Evolutionary conservation across 2,888 invertebrate genomes (phyloP), one percentile per base, ranked within the genome.

Genomic region (Amblyjoppa fuscipennis): DNA sequence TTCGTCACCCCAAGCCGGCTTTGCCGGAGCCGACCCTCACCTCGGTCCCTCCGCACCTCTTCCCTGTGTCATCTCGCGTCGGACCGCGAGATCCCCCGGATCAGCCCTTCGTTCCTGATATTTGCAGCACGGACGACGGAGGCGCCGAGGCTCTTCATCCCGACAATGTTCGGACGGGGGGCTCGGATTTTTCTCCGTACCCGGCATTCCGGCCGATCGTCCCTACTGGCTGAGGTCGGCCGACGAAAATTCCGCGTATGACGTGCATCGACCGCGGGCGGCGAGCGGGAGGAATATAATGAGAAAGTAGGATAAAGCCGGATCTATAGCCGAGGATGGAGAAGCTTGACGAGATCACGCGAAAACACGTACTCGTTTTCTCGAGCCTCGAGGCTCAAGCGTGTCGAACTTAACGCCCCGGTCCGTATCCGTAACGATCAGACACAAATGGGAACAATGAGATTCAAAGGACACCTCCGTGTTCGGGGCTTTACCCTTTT

Each of bases 1-100:
- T 85, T 85, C 85, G 85, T 85, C 85, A 83, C 80, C 85, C 85
- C 82, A 83, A 85, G 85, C 85, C 83, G 85, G 85, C 85, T 85
- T 83, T 83, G 83, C 85, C 59, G 56, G 79, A 74, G 59, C 68
- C 81, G 81, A 79, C 71, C 71, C 80, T 83, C 76, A 74, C 82
- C 75, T 78, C 81, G 74, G 71, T 71, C 68, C 85, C 68, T 82
- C 68, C 56, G 9, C 20, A 20, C 34, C 28, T 41, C 56, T 28
- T 41, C 25, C 68, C 76, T 82, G 75, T 68, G 80, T 83, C 45
- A 66, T 51, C 78, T 82, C 76, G 59, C 79, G 82, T 77, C 77
- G 82, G 73, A 81, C 73, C 76, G 66, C 80, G 64, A 85, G 83
- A 85, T 85, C 85, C 83, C 80, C 85, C 80, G 80, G 85, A 85